Evolutionary conservation across 2,888 invertebrate genomes (phyloP).

Genomic region (Agonum fuliginosum): DNA sequence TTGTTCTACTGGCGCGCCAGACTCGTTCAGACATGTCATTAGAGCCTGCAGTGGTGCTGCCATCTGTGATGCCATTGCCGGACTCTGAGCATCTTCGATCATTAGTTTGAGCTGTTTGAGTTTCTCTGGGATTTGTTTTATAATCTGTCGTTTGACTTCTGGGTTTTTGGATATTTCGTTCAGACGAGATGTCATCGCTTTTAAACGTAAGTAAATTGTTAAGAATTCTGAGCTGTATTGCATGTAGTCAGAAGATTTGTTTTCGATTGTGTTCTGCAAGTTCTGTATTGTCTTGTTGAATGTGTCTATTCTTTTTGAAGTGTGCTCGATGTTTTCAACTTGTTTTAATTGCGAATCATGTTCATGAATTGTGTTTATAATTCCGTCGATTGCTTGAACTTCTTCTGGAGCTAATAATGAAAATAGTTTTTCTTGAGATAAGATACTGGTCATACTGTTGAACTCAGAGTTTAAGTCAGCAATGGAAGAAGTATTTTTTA

Average conservation of each 20-base stretch:
- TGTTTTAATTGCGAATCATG: background rate
- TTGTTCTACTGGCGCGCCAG: slow-evolving; percentile 32
- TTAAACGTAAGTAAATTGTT: slow-evolving; percentile 48
- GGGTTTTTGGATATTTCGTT: slow-evolving; percentile 53
- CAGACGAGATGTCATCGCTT: slow-evolving; percentile 43
- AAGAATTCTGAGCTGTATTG: slow-evolving; percentile 46
- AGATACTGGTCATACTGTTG: slow-evolving; percentile 6
- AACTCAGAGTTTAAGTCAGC: slow-evolving; percentile 48
- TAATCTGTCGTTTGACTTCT: slow-evolving; percentile 48
- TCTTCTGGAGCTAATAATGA: slow-evolving; percentile 30
- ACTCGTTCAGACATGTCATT: slow-evolving; percentile 48
- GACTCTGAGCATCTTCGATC: slow-evolving; percentile 52
- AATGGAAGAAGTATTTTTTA: slow-evolving; percentile 49
- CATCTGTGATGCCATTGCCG: slow-evolving; percentile 49
- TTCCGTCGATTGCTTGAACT: slow-evolving; percentile 23
- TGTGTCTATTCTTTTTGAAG: slow-evolving; percentile 32
- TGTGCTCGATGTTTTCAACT: slow-evolving; percentile 37
- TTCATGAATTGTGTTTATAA: slow-evolving; percentile 35
- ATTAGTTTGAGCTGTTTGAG: slow-evolving; percentile 46
- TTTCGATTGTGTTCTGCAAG: slow-evolving; percentile 44
- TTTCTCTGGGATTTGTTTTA: slow-evolving; percentile 51
- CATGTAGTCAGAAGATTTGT: slow-evolving; percentile 18
- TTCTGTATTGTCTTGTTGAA: slow-evolving; percentile 39
- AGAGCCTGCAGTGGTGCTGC: slow-evolving; percentile 45
- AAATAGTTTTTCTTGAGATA: slow-evolving; percentile 46